Base-by-base conservation (phyloP, 2,888 invertebrate genomes). In the Anoncus sp. region DNA sequence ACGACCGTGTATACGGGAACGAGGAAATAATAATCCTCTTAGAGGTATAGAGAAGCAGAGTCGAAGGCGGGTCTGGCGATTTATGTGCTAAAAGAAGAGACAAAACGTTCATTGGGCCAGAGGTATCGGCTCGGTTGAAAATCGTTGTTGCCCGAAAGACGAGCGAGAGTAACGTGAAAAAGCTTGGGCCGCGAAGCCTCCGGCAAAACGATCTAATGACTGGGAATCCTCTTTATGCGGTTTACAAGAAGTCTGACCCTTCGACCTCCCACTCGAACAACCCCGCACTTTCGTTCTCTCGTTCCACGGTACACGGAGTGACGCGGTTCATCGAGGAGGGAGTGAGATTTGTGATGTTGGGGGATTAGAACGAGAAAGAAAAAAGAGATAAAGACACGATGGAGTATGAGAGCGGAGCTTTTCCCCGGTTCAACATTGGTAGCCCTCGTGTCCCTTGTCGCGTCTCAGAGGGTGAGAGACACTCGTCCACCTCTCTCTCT, bases 211-310 rank as follows among this genome's bases (percentile, higher is more conserved):
- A 82, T 87, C 85, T 88, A 88, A 88, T 87, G 88, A 88, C 84
- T 85, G 86, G 85, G 84, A 90, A 90, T 90, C 90, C 90, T 88
- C 89, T 90, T 90, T 89, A 90, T 89, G n/a, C n/a, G 89, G 89
- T 89, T 90, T 89, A 87, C 88, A 88, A 89, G 90, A 88, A 90
- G 87, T 89, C 87, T 87, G 88, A 87, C 88, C 89, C 87, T 86
- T 85, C 77, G 81, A 69, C 72, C 75, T 67, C 43, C 22, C 49
- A 24, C n/a, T 55, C 55, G 55, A 55, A 31, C 55, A 55, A 55
- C 59, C n/a, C 63, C 53, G 27, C 63, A 43, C 65, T 45, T 75
- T 79, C 78, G 74, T 80, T 77, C 75, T 75, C 76, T 71, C 76
- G 73, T 71, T 70, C 57, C 57, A 22, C 14, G 63, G 43, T 70